Evolutionary conservation across 2,113 vertebrate species (phyloP).

Genomic region (Phyllopteryx taeniolatus): DNA sequence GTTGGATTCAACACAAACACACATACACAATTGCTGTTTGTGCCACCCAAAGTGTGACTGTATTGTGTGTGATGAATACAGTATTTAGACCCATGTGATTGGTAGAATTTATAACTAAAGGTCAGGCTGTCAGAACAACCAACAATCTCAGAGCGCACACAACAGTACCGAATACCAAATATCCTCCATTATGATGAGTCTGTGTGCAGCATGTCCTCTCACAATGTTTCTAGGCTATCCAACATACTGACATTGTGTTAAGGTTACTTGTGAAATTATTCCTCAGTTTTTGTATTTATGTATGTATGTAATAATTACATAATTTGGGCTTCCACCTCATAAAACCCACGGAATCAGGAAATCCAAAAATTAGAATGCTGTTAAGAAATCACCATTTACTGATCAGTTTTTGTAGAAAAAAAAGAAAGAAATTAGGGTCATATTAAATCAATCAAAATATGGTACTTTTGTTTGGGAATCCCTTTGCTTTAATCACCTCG

Average conservation of each 20-base stretch:
- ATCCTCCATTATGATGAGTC: slow-evolving; percentile 27
- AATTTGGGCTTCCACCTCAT: too few species aligned
- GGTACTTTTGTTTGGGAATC: too few species aligned
- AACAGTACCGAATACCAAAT: slow-evolving; percentile 49
- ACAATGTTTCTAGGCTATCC: neutral
- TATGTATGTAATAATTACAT: neutral
- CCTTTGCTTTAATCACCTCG: too few species aligned
- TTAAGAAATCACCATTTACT: too few species aligned
- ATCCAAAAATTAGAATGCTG: too few species aligned
- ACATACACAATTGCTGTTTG: slow-evolving; percentile 4
- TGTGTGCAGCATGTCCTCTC: neutral
- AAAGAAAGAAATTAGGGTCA: too few species aligned
- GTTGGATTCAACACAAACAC: slow-evolving; percentile 34
- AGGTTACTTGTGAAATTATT: neutral
- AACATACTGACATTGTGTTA: neutral
- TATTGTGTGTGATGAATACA: slow-evolving; percentile 56
- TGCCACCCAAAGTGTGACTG: slow-evolving; percentile 2
- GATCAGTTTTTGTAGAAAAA: too few species aligned
- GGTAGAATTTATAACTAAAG: slow-evolving; percentile 62
- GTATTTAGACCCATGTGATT: slow-evolving; percentile 57
- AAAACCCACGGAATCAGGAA: too few species aligned
- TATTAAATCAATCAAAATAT: too few species aligned
- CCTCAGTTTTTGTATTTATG: neutral
- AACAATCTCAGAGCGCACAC: slow-evolving; percentile 28
- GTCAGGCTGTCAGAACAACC: slow-evolving; percentile 63